These are phyloP conservation scores for Hemichromis elongatus DNA, from an alignment of 2,113 vertebrate species.

Conservation along the genomic window DNA sequence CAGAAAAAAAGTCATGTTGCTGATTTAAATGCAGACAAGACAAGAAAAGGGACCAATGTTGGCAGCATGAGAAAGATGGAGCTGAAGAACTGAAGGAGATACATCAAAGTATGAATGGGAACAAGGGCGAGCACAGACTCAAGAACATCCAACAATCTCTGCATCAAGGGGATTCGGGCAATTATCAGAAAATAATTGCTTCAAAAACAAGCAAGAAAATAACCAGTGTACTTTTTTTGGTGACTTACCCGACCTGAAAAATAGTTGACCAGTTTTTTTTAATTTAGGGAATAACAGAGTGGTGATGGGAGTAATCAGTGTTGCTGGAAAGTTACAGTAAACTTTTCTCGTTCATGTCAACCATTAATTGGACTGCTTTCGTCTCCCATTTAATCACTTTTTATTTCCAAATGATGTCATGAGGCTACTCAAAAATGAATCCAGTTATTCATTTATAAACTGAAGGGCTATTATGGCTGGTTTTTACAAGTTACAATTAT, in stretches of 20 bases:
- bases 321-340: not conserved
- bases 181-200: not conserved
- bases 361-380: not conserved
- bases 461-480: not conserved
- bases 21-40: not conserved
- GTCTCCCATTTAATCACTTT: not conserved
- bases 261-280: not conserved
- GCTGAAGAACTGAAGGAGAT: not conserved
- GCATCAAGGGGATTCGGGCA: not conserved
- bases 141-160: not conserved
- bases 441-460: not conserved
- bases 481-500: not conserved
- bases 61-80: not conserved
- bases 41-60: not conserved
- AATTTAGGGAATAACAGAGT: not conserved
- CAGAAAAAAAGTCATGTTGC: conserved; percentile 62
- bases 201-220: not conserved
- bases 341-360: not conserved
- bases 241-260: not conserved
- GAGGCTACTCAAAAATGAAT: not conserved
- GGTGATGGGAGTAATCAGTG: conserved; percentile 3
- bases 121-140: not conserved
- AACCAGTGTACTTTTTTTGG: not conserved
- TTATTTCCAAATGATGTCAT: not conserved
- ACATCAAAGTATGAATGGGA: not conserved